Base-by-base conservation (phyloP, 2,113 vertebrate genomes). In the Andinoacara biseriatus region DNA sequence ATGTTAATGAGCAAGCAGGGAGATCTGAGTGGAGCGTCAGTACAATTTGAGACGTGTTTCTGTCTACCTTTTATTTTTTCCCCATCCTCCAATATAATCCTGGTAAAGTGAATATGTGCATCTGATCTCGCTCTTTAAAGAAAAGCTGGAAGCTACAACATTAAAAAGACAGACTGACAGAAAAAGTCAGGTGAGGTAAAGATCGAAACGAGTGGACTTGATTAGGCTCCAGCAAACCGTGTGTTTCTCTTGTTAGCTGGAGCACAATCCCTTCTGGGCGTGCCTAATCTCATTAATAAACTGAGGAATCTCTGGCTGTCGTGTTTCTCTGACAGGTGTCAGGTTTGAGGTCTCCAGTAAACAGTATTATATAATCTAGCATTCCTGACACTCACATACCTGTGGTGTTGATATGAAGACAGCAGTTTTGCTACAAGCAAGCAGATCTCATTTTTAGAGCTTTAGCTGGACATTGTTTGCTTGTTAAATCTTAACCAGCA, bases 141-240 rank as follows among this genome's bases (percentile, higher is more conserved):
- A 11, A 13, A 29, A 54, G 40, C 54, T 58, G 56, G 40, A 22
- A 49, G 2, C 60, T 60, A 26, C 26, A 26, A 81, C 49, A 80
- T 10, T 20, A 29, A 40, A 83, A 76, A 58, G 15, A 18, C 58
- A 77, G 60, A 35, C 33, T 56, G 58, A 82, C 29, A 59, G 78
- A 90, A 49, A 84, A 57, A 78, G 26, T 72, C 67, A n/a, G 4
- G 29, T 22, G 74, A 83, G 54, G 43, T 49, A 62, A 61, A 56
- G 72, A 79, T 85, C 18, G 31, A 81, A 65, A 15, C 46, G 74
- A 78, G 74, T 65, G 60, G 43, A 18, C 52, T 60, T 78, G 60
- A 86, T 88, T 60, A 76, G 75, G 61, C 65, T 74, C 76, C 76
- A 77, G 69, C 59, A 43, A 49, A 33, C 31, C 15, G 5, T 10